Evolutionary conservation across 2,797 vertebrate genomes (phyloP).

Genomic region (Mus spretus): DNA sequence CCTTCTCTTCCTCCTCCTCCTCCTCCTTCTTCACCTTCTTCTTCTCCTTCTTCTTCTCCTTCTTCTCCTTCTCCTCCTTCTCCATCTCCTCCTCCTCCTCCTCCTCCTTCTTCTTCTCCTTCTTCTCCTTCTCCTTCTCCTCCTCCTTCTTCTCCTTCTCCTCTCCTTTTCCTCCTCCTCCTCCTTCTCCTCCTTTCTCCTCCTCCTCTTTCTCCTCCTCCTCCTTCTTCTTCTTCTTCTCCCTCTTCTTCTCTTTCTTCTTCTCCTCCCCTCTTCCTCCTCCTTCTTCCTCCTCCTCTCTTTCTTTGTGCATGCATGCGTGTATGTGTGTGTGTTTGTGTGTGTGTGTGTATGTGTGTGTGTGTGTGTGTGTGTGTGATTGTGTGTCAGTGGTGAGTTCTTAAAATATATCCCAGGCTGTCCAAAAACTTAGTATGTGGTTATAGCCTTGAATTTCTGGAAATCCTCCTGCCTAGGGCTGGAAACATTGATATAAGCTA

Average conservation of each 20-base stretch:
- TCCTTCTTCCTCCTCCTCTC: too few relatives aligned
- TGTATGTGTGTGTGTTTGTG: too few relatives aligned
- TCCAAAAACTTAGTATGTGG: background rate
- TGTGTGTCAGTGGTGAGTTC: background rate
- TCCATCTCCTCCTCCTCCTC: fast-evolving
- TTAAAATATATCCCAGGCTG: background rate
- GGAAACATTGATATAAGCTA: background rate
- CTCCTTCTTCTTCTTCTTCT: too few relatives aligned
- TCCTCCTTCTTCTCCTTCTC: fast-evolving
- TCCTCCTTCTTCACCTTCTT: fast-evolving
- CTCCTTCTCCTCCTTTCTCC: too few relatives aligned
- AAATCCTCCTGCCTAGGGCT: background rate
- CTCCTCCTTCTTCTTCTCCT: too few relatives aligned
- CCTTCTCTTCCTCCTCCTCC: fast-evolving
- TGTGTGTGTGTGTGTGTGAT: too few relatives aligned
- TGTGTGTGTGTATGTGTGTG: background rate
- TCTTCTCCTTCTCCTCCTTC: fast-evolving
- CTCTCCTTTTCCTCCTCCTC: too few relatives aligned
- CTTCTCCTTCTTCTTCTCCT: too few relatives aligned
- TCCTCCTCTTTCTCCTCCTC: too few relatives aligned
- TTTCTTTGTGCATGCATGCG: too few relatives aligned
- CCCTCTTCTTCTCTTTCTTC: too few relatives aligned
- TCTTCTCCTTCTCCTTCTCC: fast-evolving
- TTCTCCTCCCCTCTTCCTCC: too few relatives aligned
- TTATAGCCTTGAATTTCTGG: background rate